phyloP scores from a whole-genome alignment of 2,797 vertebrate genomes.

The Esox lucius region DNA sequence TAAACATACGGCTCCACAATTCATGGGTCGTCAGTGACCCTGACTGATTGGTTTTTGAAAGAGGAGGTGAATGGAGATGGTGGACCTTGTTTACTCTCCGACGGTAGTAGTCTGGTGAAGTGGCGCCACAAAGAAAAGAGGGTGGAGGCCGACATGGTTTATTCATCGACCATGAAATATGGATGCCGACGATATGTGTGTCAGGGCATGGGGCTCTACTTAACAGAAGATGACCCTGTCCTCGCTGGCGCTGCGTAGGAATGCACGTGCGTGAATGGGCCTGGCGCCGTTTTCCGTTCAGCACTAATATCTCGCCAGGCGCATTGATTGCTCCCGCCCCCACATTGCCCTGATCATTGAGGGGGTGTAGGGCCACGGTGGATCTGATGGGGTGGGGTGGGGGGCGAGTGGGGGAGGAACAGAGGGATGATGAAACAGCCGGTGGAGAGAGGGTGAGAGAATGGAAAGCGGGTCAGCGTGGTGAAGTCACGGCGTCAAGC shows the following conservation, averaged over 20 bases:
- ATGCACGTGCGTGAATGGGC: neutral
- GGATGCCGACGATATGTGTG: constrained; percentile 42
- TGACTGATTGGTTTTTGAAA: constrained; percentile 15
- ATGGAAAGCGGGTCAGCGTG: constrained; percentile 67
- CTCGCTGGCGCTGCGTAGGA: constrained; percentile 18
- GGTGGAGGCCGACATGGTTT: constrained; percentile 34
- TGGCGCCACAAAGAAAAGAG: constrained; percentile 37
- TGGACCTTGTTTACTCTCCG: neutral
- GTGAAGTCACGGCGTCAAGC: constrained; percentile 45
- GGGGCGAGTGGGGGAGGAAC: constrained; percentile 58
- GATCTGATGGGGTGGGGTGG: constrained; percentile 70
- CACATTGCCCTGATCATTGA: constrained; percentile 75
- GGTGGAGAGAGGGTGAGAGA: constrained; percentile 67
- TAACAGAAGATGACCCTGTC: constrained; percentile 39
- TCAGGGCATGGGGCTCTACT: constrained; percentile 32
- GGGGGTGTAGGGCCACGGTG: constrained; percentile 76
- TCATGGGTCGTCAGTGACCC: no score
- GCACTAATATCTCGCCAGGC: no score
- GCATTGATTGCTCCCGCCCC: constrained; percentile 69
- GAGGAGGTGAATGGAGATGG: constrained; percentile 5
- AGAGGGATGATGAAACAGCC: constrained; percentile 49
- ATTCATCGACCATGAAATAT: constrained; percentile 60
- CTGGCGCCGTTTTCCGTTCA: neutral
- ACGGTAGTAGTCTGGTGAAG: constrained; percentile 31
- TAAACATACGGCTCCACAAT: neutral